Evolutionary conservation across 2,797 vertebrate species (phyloP).

Genomic region (Myotis findleyi): DNA sequence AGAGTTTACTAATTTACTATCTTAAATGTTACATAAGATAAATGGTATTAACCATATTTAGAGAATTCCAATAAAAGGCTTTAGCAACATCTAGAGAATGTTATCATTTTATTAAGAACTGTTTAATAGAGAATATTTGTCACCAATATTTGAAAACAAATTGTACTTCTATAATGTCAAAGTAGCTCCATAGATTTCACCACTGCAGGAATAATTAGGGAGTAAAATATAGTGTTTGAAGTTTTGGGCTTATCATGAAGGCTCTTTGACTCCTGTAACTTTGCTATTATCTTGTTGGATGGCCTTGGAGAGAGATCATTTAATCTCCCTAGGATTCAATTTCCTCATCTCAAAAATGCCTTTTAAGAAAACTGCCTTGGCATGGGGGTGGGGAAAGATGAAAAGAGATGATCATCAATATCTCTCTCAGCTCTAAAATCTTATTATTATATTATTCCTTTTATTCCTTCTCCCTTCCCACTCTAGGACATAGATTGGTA

Average conservation of each 20-base stretch:
- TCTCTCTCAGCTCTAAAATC: slow-evolving; percentile 47
- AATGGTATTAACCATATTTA: slow-evolving; percentile 6
- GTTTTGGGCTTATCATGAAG: neutral
- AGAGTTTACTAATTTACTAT: slow-evolving; percentile 16
- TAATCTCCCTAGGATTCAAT: slow-evolving; percentile 39
- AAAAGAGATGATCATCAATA: slow-evolving; percentile 48
- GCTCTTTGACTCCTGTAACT: slow-evolving; percentile 6
- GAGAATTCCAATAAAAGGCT: slow-evolving; percentile 18
- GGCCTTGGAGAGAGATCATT: slow-evolving; percentile 8
- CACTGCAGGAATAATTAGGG: neutral
- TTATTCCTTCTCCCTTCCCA: slow-evolving; percentile 38
- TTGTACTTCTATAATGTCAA: slow-evolving; percentile 5
- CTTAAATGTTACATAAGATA: slow-evolving; percentile 43
- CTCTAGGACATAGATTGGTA: slow-evolving; percentile 24
- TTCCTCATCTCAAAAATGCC: slow-evolving; percentile 7
- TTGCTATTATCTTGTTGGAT: slow-evolving; percentile 40
- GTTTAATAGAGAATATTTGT: slow-evolving; percentile 35
- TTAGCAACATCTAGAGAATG: slow-evolving; percentile 29
- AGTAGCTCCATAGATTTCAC: neutral
- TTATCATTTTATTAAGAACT: slow-evolving; percentile 26
- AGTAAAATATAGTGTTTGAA: slow-evolving; percentile 41
- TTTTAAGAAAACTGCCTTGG: neutral
- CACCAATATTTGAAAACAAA: slow-evolving; percentile 52
- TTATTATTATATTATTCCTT: slow-evolving; percentile 62
- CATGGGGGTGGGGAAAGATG: neutral